Evolutionary conservation across 2,888 invertebrate species (phyloP), one percentile per base, ranked within the genome.

Genomic region (Melinaea marsaeus): DNA sequence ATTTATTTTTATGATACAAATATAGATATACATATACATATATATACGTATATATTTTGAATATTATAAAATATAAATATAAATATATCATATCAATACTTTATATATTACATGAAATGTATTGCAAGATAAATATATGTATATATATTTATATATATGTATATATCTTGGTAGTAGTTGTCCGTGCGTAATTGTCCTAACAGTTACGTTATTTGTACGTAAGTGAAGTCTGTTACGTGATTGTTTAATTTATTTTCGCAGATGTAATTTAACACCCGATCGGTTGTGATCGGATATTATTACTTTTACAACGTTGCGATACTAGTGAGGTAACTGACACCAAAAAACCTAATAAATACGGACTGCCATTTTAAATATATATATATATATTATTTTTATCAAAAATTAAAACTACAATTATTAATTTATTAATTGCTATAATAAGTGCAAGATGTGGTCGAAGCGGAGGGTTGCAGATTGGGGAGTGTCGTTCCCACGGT

Each of bases 201-300:
- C 58, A 55, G 65, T 65, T 63, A 63, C 67, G 63, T 62, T 62
- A 67, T 63, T 67, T 65, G 58, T 61, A 61, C 62, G 69, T 65
- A 66, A 66, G 61, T 55, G 59, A 58, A 65, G 64, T 60, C 66
- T 55, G 77, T 86, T 83, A 76, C 75, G 77, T 76, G 68, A 68
- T 67, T 67, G 67, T 77, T 77, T 79, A 80, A 80, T 83, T 83
- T 81, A 75, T 76, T 79, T 70, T 72, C 71, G 72, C 77, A 77
- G 72, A 79, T 77, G 79, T 83, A 82, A 87, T 86, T 86, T 85
- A 81, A 85, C 85, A 83, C 79, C 77, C 79, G 77, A 83, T 76
- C 79, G 79, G 68, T 63, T 76, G 74, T 69, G 69, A 69, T 69
- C 66, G 70, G 71, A 70, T 70, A 71, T 69, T 71, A 69, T 65